Percentiles rank a stretch among this genome's conserved stretches.
Conservation (phyloP, 2,797 vertebrate species). For the Characodon lateralis region DNA sequence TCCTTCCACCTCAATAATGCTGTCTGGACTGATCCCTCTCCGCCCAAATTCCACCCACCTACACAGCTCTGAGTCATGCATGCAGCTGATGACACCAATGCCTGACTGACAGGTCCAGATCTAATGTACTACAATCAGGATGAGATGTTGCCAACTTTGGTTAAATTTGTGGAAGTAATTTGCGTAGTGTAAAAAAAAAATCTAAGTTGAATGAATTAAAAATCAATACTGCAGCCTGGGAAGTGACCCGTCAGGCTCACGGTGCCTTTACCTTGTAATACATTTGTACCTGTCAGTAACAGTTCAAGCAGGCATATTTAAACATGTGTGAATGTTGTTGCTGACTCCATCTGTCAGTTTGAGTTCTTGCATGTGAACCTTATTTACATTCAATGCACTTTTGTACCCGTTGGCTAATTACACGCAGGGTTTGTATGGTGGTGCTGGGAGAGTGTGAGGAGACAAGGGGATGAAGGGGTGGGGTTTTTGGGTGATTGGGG, state of each 20-base stretch:
- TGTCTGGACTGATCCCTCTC: conserved; percentile 40
- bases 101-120: conserved; percentile 36
- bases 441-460: conserved; percentile 38
- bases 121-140: conserved; percentile 21
- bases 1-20: conserved; percentile 63
- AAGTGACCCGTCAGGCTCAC: conserved; percentile 25
- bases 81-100: conserved; percentile 35
- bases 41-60: conserved; percentile 3
- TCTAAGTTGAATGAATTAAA: conserved; percentile 26
- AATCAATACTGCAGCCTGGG: conserved; percentile 38
- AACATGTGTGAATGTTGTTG: conserved; percentile 36
- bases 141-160: conserved; percentile 25
- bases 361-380: conserved; percentile 57
- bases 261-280: conserved; percentile 29
- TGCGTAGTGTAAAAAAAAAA: conserved; percentile 12
- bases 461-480: not conserved
- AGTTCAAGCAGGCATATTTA: conserved; percentile 15
- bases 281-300: conserved; percentile 55
- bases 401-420: conserved; percentile 78
- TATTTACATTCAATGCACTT: conserved; percentile 80
- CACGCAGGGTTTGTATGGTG: conserved; percentile 71
- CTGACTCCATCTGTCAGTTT: conserved; percentile 31
- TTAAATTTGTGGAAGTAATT: conserved; percentile 37
- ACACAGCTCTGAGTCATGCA: conserved; percentile 43
- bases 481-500: conserved; percentile 36